phyloP scores from a whole-genome alignment of 2,888 invertebrate species.

The Eilema caniola region DNA sequence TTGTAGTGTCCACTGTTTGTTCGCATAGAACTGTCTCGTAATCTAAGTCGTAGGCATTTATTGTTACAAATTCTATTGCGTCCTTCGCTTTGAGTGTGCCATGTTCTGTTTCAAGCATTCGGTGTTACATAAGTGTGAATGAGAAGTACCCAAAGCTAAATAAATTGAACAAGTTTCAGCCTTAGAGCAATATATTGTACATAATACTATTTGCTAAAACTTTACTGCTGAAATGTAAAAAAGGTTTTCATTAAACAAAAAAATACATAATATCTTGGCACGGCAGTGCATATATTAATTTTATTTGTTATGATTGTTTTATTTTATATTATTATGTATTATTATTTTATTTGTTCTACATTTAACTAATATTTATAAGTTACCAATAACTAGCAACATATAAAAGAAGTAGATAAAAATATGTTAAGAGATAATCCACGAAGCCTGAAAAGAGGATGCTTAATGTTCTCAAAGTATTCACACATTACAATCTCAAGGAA shows the following conservation, averaged over 20 bases:
- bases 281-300: too few species aligned
- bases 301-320: too few species aligned
- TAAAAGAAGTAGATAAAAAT: background rate
- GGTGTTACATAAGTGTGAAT: background rate
- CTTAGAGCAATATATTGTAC: background rate
- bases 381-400: background rate
- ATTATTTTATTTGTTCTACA: too few species aligned
- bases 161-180: background rate
- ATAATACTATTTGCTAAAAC: background rate
- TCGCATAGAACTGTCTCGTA: conserved; percentile 21
- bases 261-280: too few species aligned
- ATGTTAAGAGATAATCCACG: background rate
- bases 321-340: too few species aligned
- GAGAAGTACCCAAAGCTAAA: background rate
- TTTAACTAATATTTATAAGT: background rate
- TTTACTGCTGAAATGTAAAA: too few species aligned
- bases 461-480: conserved; percentile 1
- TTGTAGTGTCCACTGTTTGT: conserved; percentile 18
- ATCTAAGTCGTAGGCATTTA: conserved; percentile 20
- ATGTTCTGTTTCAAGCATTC: background rate
- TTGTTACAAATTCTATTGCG: conserved; percentile 24
- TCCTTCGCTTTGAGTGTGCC: conserved; percentile 14
- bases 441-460: background rate
- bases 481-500: conserved; percentile 1
- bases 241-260: too few species aligned